These are phyloP conservation scores for Porites cylindrica DNA, from an alignment of 92 coral and sea anemone genomes.

Conservation along the genomic window DNA sequence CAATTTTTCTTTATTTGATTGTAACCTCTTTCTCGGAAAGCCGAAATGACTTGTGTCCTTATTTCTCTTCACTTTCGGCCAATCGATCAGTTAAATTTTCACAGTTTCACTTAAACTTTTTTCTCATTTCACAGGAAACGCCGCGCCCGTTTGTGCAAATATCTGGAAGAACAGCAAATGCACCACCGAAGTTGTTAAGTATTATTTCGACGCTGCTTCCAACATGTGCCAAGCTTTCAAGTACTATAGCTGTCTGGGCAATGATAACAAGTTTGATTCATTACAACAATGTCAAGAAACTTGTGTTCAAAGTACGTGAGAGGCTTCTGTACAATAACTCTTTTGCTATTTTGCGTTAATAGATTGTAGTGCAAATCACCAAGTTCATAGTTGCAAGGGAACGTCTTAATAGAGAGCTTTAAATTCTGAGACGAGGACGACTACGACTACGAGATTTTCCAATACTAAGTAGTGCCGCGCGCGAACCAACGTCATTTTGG, in stretches of 20 bases:
- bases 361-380: background rate
- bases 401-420: too few relatives aligned
- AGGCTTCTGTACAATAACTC: background rate
- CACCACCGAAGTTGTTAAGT: constrained; percentile 64
- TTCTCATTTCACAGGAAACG: constrained; percentile 21
- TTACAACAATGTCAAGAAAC: constrained; percentile 61
- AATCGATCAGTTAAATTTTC: too few relatives aligned
- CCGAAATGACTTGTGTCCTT: too few relatives aligned
- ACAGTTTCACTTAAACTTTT: background rate
- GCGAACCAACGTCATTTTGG: too few relatives aligned
- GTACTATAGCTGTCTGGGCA: constrained; percentile 88
- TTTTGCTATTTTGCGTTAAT: background rate
- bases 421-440: too few relatives aligned
- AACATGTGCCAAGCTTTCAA: constrained; percentile 69
- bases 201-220: constrained; percentile 67
- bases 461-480: too few relatives aligned
- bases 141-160: constrained; percentile 53
- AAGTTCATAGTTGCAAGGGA: background rate
- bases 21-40: too few relatives aligned
- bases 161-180: constrained; percentile 84
- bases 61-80: too few relatives aligned
- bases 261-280: constrained; percentile 76
- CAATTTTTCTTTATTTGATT: too few relatives aligned
- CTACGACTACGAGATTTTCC: too few relatives aligned
- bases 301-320: constrained; percentile 53